Percentiles rank a stretch among this genome's conserved stretches.
These are phyloP conservation scores for Pomatostomus ruficeps DNA, from an alignment of 2,113 vertebrate species.

Conservation along the genomic window DNA sequence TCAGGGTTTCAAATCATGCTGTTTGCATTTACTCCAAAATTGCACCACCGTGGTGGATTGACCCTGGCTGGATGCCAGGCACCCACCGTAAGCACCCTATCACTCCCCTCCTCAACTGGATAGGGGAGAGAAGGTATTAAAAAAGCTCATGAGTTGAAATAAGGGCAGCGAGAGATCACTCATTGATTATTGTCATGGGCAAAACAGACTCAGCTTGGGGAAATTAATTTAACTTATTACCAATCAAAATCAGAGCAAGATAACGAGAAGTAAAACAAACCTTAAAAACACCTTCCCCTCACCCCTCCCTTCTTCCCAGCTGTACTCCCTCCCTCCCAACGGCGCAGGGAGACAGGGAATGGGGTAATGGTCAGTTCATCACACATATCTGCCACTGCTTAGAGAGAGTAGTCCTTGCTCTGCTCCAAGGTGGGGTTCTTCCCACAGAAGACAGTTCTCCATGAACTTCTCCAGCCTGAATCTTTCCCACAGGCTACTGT, in stretches of 20 bases:
- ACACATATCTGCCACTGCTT: not conserved
- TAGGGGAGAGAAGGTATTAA: not conserved
- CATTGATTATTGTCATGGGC: accelerated
- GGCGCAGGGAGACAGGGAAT: not conserved
- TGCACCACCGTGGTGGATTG: not conserved
- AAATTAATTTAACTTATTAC: not conserved
- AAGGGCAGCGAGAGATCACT: not conserved
- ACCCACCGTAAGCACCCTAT: not conserved
- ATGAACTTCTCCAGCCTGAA: not conserved
- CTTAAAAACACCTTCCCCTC: not conserved
- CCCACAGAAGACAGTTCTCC: not conserved
- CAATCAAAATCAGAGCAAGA: not conserved
- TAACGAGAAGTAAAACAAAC: not conserved
- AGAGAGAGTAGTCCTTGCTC: not conserved
- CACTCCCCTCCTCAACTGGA: not conserved
- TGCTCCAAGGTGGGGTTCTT: not conserved
- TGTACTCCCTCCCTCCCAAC: not conserved
- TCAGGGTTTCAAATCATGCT: not conserved
- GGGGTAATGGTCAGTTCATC: not conserved
- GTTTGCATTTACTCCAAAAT: not conserved
- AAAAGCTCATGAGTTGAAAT: not conserved
- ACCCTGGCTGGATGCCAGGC: not conserved
- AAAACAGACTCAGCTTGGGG: not conserved
- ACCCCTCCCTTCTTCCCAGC: not conserved
- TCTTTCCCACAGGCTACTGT: not conserved